Evolutionary conservation across 2,113 vertebrate species (phyloP).

Genomic region (Cyprinodon tularosa): DNA sequence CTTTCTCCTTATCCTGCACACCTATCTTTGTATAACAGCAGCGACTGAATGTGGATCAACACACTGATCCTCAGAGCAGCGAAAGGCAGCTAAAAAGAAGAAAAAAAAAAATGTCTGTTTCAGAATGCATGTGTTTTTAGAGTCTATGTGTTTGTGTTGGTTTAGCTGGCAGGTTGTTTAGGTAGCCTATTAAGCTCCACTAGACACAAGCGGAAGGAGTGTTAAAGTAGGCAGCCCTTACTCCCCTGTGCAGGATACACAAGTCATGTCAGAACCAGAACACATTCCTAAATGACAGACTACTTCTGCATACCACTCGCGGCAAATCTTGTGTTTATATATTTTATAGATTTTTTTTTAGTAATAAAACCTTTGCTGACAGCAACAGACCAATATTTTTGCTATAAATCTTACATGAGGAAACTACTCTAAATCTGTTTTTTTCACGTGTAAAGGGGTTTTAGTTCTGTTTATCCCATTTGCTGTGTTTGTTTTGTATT

Average conservation of each 20-base stretch:
- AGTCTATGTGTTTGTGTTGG: constrained; percentile 44
- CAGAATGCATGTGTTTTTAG: background rate
- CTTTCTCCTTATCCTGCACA: background rate
- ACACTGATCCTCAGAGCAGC: background rate
- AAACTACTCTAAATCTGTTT: constrained; percentile 13
- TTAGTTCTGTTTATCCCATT: constrained; percentile 22
- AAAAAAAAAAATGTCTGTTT: background rate
- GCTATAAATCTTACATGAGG: constrained; percentile 19
- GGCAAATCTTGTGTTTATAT: constrained; percentile 25
- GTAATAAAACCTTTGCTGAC: constrained; percentile 59
- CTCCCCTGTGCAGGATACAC: constrained; percentile 48
- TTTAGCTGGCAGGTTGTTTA: constrained; percentile 72
- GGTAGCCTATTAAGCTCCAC: constrained; percentile 38
- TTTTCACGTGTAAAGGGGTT: constrained; percentile 10
- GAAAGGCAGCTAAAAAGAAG: background rate
- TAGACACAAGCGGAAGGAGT: constrained; percentile 52
- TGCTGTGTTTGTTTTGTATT: constrained; percentile 28
- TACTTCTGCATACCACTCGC: constrained; percentile 42
- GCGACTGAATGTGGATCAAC: background rate
- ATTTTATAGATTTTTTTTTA: background rate
- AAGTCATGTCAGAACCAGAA: constrained; percentile 45
- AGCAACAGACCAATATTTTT: constrained; percentile 38
- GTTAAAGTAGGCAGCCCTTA: constrained; percentile 52
- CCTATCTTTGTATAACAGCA: background rate
- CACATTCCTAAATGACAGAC: constrained; percentile 66